These are phyloP conservation scores for Synergus laeviventris DNA, from an alignment of 2,888 invertebrate species.

Conservation along the genomic window DNA sequence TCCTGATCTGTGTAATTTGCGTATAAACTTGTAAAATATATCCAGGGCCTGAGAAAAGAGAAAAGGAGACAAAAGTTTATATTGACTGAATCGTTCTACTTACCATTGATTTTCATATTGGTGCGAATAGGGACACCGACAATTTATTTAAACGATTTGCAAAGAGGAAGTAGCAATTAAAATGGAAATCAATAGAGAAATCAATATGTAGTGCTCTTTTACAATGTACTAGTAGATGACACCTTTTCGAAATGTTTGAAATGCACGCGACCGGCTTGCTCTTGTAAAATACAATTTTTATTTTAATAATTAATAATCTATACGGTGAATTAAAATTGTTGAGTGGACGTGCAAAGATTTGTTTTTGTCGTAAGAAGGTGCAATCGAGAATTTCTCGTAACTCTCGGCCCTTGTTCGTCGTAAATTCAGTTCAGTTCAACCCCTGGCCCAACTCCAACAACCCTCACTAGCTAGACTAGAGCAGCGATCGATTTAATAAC, in stretches of 20 bases:
- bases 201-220: not conserved
- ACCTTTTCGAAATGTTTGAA: constrained; percentile 1
- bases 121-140: not conserved
- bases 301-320: not conserved
- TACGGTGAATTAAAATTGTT: not conserved
- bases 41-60: not conserved
- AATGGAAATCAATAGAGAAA: not conserved
- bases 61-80: not conserved
- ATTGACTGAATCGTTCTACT: not conserved
- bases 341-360: not conserved
- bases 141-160: not conserved
- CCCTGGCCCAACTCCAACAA: constrained; percentile 62
- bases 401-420: constrained; percentile 57
- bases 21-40: not conserved
- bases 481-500: constrained; percentile 73
- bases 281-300: not conserved
- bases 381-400: constrained; percentile 5
- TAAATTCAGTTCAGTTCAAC: constrained; percentile 55
- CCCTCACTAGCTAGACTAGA: constrained; percentile 61
- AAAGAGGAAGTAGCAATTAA: not conserved
- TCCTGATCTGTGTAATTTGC: too few species aligned
- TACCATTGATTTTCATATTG: not conserved
- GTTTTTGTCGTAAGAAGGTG: not conserved
- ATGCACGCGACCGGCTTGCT: not conserved
- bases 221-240: not conserved